Conservation (phyloP, 2,113 vertebrate genomes). For the Tonatia bakeri region DNA sequence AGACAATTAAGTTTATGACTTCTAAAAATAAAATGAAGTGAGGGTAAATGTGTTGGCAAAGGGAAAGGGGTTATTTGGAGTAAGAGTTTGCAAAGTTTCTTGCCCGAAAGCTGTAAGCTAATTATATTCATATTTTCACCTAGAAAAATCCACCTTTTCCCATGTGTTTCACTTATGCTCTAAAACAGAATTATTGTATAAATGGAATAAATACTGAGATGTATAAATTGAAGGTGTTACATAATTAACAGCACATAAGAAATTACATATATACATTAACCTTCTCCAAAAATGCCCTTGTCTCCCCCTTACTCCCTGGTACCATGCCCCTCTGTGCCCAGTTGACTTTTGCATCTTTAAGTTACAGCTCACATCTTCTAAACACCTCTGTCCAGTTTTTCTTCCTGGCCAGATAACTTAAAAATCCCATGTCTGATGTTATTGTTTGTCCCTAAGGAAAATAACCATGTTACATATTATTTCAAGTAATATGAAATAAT, state of each 20-base stretch:
- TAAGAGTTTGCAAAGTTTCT: constrained; percentile 23
- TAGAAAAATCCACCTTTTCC: background rate
- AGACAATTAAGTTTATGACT: constrained; percentile 28
- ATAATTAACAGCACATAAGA: constrained; percentile 7
- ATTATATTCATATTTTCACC: constrained; percentile 43
- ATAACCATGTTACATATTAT: background rate
- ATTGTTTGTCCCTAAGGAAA: background rate
- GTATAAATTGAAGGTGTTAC: background rate
- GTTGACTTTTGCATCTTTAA: background rate
- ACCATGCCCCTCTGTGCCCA: background rate
- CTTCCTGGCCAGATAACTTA: background rate
- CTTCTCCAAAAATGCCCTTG: background rate
- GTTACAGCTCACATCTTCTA: background rate
- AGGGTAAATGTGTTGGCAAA: constrained; percentile 21
- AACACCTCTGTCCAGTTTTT: background rate
- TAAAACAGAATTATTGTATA: constrained; percentile 5
- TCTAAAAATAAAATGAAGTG: constrained; percentile 52
- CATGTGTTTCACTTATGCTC: background rate
- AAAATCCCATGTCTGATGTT: background rate
- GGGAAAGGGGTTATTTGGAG: background rate
- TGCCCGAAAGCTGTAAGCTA: constrained; percentile 22
- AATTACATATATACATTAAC: background rate
- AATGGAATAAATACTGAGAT: constrained; percentile 3
- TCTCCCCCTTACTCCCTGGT: background rate
- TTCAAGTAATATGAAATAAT: background rate